Evolutionary conservation across 2,888 invertebrate genomes (phyloP).

Genomic region (Copidosoma aretas): DNA sequence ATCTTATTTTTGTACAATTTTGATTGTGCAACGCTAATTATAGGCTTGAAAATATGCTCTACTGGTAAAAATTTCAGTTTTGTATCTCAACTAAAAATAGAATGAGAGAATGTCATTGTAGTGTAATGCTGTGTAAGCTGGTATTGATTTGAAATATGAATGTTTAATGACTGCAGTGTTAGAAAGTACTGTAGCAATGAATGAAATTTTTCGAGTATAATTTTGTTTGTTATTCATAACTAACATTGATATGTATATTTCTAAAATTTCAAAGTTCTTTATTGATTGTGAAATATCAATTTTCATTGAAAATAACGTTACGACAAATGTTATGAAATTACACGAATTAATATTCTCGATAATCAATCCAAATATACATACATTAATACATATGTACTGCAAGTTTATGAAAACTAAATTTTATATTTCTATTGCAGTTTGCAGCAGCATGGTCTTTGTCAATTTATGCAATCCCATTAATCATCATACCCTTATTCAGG

Average conservation of each 20-base stretch:
- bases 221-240: neutral
- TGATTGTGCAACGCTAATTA: neutral
- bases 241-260: no score
- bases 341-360: no score
- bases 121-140: no score
- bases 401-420: neutral
- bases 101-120: no score
- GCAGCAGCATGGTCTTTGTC: conserved; percentile 73
- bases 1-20: neutral
- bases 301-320: no score
- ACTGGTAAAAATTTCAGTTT: neutral
- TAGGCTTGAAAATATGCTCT: neutral
- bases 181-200: neutral
- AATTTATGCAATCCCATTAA: conserved; percentile 76
- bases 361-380: no score
- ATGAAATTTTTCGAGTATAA: neutral
- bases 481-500: conserved; percentile 75
- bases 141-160: no score
- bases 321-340: no score
- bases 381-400: neutral
- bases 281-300: no score
- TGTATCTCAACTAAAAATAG: neutral
- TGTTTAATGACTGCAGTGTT: no score
- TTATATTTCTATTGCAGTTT: conserved; percentile 62
- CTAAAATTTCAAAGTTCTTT: no score